Percentiles rank a stretch among this genome's conserved stretches.
phyloP scores from a whole-genome alignment of 2,113 vertebrate genomes.

The Nymphicus hollandicus region DNA sequence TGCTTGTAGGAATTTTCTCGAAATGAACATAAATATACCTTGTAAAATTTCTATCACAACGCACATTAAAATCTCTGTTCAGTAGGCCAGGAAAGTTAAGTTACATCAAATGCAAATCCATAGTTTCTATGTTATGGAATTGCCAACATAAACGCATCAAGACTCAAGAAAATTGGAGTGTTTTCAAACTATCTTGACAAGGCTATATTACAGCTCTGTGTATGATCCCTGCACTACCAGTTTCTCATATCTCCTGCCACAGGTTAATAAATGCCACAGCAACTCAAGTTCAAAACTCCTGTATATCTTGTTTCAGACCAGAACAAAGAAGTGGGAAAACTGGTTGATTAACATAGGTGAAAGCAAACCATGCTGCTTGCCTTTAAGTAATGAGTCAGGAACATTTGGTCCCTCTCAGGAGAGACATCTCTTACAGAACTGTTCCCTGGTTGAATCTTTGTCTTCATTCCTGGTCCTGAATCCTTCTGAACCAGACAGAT shows the following conservation, averaged over 20 bases:
- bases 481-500: neutral
- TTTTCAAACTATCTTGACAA: neutral
- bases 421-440: neutral
- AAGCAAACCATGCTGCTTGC: neutral
- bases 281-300: neutral
- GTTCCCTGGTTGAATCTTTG: neutral
- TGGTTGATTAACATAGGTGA: accelerated
- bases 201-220: neutral
- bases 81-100: neutral
- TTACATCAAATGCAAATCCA: neutral
- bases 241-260: neutral
- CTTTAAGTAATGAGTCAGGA: neutral
- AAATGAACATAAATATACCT: neutral
- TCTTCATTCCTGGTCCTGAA: neutral
- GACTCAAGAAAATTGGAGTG: neutral
- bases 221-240: neutral
- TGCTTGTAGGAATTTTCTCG: neutral
- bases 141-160: neutral
- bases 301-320: neutral
- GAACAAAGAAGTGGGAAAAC: neutral
- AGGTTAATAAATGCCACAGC: neutral
- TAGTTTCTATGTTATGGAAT: neutral
- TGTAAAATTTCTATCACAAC: neutral
- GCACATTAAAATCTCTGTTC: neutral
- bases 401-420: neutral